Evolutionary conservation across 2,888 invertebrate genomes (phyloP).

Genomic region (Ochropleura leucogaster): DNA sequence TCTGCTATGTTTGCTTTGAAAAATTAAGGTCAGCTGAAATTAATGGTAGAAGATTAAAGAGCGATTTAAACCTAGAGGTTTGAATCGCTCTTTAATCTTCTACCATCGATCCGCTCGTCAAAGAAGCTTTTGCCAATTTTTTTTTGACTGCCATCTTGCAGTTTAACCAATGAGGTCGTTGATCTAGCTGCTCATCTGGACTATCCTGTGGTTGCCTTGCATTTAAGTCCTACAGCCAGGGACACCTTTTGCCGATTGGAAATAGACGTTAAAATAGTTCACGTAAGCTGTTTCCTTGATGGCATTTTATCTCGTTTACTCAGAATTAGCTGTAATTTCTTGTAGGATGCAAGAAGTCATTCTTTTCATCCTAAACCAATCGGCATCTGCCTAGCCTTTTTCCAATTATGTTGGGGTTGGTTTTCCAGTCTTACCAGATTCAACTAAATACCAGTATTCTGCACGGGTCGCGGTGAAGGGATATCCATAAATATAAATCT

Average conservation of each 20-base stretch:
- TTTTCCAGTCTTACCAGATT: neutral
- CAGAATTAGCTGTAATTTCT: neutral
- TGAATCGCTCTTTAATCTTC: too few species aligned
- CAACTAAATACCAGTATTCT: too few species aligned
- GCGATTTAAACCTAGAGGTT: conserved; percentile 2
- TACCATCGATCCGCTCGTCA: neutral
- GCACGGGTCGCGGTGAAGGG: neutral
- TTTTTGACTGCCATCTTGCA: too few species aligned
- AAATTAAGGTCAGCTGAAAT: conserved; percentile 31
- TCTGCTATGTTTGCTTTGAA: conserved; percentile 7
- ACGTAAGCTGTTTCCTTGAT: neutral
- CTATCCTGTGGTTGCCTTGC: too few species aligned
- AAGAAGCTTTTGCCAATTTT: too few species aligned
- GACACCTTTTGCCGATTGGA: too few species aligned
- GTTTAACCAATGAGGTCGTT: too few species aligned
- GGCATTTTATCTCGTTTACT: neutral
- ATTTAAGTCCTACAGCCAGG: too few species aligned
- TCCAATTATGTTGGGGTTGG: too few species aligned
- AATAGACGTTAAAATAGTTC: too few species aligned
- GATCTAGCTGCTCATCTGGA: too few species aligned
- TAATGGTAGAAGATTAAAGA: conserved; percentile 26
- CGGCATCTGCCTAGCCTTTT: too few species aligned
- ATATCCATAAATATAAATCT: neutral
- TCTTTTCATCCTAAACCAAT: neutral
- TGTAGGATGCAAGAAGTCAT: neutral